Base-by-base conservation (phyloP, 2,113 vertebrate genomes). In the Siphamia tubifer region DNA sequence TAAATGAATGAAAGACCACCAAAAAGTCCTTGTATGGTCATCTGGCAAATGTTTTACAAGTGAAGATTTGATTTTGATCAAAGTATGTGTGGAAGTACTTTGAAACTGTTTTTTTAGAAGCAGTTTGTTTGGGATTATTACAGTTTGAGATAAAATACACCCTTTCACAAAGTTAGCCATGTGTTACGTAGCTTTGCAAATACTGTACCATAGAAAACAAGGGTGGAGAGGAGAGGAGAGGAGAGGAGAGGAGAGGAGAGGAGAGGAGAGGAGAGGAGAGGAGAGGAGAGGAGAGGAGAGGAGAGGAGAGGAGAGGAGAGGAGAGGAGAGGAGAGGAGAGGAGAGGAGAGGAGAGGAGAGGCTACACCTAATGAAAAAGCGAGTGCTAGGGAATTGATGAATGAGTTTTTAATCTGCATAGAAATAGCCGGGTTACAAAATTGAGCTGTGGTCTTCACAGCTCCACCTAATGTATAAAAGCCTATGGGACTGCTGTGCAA, bases 341-440 rank as follows among this genome's bases (percentile, higher is more conserved):
- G 23, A 48, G 16, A 10, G 23, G 25, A 32, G 19, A 27, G n/a
- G 42, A 42, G 45, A 17, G 44, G 48, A 31, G 35, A 10, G 24
- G 70, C 5, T 30, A 65, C 51, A 31, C 21, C 61, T 81, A 82
- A 87, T 89, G 74, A 87, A 77, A 84, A 68, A 36, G 54, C 71
- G 72, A 69, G 73, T 27, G 23, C 52, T 48, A 52, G 31, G 53
- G 76, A 77, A 88, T 80, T 90, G 79, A 90, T 90, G 71, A 87
- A 90, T 84, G 79, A 82, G 79, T 56, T 87, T 88, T 88, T 87
- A 88, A 88, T 89, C 84, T 87, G 81, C 82, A 88, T 85, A 73
- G 82, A 84, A 87, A 88, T 80, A 80, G 72, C 68, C n/a, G 30
- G 67, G 64, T 69, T 82, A 61, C 61, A 34, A 79, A 81, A 88